Base-by-base conservation (phyloP, 2,888 invertebrate species). In the Drosophila aldrichi region DNA sequence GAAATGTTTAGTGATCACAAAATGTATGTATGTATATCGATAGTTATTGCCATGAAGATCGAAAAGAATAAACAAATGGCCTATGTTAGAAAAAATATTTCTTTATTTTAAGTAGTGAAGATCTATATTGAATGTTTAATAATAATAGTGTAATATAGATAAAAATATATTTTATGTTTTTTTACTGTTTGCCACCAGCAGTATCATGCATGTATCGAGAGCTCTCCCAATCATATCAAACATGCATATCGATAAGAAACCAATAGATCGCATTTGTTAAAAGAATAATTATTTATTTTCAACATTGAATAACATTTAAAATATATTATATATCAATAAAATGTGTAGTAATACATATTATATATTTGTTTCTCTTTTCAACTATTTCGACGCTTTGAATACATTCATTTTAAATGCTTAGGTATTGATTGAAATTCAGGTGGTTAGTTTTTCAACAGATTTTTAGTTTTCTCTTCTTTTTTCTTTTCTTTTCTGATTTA, bases 281-380 rank as follows among this genome's bases (percentile, higher is more conserved):
- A 81, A 90, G 85, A 88, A 91, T 88, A 86, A 79, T 81, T 91
- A 82, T 84, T 89, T 85, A 89, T 91, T 82, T 79, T 85, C 89
- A 91, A 90, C 90, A 84, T 82, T 85, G 77, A 71, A 81, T 79
- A 88, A 85, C 89, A 88, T 88, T 81, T 67, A 72, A 76, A 75
- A 77, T 60, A 75, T 52, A 52, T 52, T 36, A 66, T 71, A 79
- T 69, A 78, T 81, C 43, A 63, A 76, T 73, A 55, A 81, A 73
- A 77, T 63, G 63, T 87, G 81, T 83, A 73, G 67, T 51, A 70
- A 56, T 72, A 86, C 59, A 83, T 64, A 60, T 66, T 58, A 43
- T 77, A 67, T 58, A 49, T 34, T 49, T 49, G 8, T 20, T 49
- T 49, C 56, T 61, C 29, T 60, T 56, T 67, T 14, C 14, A 49